A percentile compares a stretch with the other conserved stretches of the same genome.
Evolutionary conservation across 2,113 vertebrate genomes (phyloP).

Genomic region (Catharus fuscescens): DNA sequence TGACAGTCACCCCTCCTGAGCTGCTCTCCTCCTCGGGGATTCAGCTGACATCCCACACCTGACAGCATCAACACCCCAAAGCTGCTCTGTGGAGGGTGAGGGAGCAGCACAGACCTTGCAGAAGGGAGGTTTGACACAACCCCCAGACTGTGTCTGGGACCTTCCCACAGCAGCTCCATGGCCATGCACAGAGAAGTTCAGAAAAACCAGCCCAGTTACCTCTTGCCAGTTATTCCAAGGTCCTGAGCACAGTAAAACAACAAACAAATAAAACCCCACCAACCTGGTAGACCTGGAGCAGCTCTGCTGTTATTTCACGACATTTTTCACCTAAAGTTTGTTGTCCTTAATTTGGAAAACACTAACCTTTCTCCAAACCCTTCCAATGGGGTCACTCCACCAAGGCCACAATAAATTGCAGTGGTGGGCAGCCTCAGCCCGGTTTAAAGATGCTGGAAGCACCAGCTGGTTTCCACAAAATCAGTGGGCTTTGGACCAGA

Average conservation of each 20-base stretch:
- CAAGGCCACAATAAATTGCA: not conserved
- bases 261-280: rapidly evolving
- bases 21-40: rapidly evolving
- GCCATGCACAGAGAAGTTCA: not conserved
- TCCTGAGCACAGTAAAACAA: not conserved
- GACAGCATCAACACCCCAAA: not conserved
- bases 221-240: not conserved
- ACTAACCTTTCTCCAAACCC: not conserved
- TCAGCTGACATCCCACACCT: not conserved
- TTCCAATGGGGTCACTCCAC: not conserved
- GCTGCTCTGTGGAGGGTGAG: rapidly evolving
- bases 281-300: not conserved
- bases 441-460: not conserved
- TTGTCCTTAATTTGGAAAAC: not conserved
- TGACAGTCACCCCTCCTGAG: not conserved
- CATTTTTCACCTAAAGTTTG: rapidly evolving
- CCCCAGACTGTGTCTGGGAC: not conserved
- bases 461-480: not conserved
- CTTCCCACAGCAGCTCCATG: conserved; percentile 8
- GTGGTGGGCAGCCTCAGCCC: not conserved
- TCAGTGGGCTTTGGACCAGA: not conserved
- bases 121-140: not conserved
- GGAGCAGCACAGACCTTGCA: not conserved
- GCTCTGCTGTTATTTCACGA: not conserved
- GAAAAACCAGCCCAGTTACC: not conserved